Evolutionary conservation across 2,888 invertebrate species (phyloP), one percentile per base, ranked within the genome.

Genomic region (Himalopsyche anomala): DNA sequence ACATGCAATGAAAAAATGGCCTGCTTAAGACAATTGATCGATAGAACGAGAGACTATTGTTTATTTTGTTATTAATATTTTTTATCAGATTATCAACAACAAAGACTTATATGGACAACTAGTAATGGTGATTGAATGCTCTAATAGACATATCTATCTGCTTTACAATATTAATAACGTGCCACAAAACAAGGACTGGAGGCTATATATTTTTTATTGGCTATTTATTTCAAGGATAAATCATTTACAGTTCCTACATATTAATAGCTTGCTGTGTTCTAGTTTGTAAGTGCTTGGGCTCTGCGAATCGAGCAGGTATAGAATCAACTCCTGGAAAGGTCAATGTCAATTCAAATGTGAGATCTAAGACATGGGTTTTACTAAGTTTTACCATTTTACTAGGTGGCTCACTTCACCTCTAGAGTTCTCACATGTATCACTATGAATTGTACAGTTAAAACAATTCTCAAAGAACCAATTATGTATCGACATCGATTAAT

Each of bases 11-110:
- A 62, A 62, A 62, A 62, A 62, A 62, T 62, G 19, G 62, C 19
- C 62, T 62, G 62, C 28, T 62, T 62, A 62, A 62, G 62, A 62
- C 62, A 62, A 62, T 62, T 62, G 62, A 62, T 62, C 62, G 28
- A 19, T 62, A 62, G 62, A 62, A 62, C 28, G 62, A 62, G 62
- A 19, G 19, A 62, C 62, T 62, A 62, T 62, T 62, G 62, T 62
- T 62, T 62, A 62, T 62, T 45, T 51, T 51, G 51, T 15, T 62
- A 62, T 62, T 62, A 4, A 62, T 62, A 19, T 62, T 62, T 62
- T 62, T 62, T 51, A n/a, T 62, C 28, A 62, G 19, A 62, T 62
- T 62, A 62, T 28, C 19, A 12, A 19, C n/a, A n/a, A 62, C 62
- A 62, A 62, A n/a, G n/a, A 19, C 62, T 56, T 56, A 17, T 56